Evolutionary conservation across 2,888 invertebrate genomes (phyloP).

Genomic region (Rhingia campestris): DNA sequence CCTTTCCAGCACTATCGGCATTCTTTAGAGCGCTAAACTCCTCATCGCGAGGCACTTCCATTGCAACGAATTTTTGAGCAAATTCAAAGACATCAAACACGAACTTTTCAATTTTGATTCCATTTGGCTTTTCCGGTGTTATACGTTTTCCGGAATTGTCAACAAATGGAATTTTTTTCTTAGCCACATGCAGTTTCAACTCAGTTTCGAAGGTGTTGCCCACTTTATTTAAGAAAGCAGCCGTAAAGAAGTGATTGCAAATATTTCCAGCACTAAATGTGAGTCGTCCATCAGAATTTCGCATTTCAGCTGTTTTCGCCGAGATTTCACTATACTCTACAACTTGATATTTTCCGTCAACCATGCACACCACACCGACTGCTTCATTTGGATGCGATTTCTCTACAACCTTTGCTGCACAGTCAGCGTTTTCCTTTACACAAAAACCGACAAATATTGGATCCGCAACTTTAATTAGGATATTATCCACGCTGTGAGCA

Average conservation of each 20-base stretch:
- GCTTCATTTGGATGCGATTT: slow-evolving; percentile 96
- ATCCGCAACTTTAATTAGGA: slow-evolving; percentile 98
- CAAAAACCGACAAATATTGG: slow-evolving; percentile 98
- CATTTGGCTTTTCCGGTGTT: slow-evolving; percentile 93
- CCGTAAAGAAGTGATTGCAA: slow-evolving; percentile 98
- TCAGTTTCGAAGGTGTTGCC: slow-evolving; percentile 88
- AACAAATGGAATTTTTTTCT: slow-evolving; percentile 97
- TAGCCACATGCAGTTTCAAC: slow-evolving; percentile 95
- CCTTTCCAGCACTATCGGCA: slow-evolving; percentile 92
- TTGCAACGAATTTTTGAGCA: slow-evolving; percentile 94
- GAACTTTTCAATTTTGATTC: slow-evolving; percentile 99
- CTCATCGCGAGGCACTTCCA: slow-evolving; percentile 94
- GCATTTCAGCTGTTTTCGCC: slow-evolving; percentile 91
- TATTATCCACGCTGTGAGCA: slow-evolving; percentile 99
- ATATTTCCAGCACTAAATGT: slow-evolving; percentile 98
- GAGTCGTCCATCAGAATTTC: slow-evolving; percentile 90
- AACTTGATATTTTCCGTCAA: slow-evolving; percentile 94
- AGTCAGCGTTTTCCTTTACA: slow-evolving; percentile 93
- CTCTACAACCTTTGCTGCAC: slow-evolving; percentile 97
- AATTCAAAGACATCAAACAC: slow-evolving; percentile 99
- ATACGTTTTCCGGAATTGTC: slow-evolving; percentile 88
- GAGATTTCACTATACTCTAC: slow-evolving; percentile 99
- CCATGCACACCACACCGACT: slow-evolving; percentile 97
- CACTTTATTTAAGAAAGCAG: slow-evolving; percentile 91
- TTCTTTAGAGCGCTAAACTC: slow-evolving; percentile 99